These are phyloP conservation scores for Zaprionus capensis DNA, from an alignment of 1,140 invertebrate species.

Conservation along the genomic window DNA sequence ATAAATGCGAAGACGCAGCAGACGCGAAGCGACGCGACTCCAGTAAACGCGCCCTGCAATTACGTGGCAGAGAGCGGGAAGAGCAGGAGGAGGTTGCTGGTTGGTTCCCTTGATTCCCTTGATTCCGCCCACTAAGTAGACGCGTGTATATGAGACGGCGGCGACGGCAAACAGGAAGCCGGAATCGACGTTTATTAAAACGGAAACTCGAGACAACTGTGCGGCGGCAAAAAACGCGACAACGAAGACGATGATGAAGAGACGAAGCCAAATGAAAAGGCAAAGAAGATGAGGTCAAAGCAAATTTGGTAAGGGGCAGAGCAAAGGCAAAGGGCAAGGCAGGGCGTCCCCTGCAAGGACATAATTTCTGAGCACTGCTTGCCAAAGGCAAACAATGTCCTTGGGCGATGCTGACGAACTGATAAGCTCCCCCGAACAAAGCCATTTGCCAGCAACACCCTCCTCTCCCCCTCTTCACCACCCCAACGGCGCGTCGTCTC, in stretches of 20 bases:
- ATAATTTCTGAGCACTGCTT: slow-evolving; percentile 60
- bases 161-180: slow-evolving; percentile 77
- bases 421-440: slow-evolving; percentile 25
- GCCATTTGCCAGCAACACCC: neutral
- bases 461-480: neutral
- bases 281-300: slow-evolving; percentile 2
- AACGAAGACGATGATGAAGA: slow-evolving; percentile 26
- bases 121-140: slow-evolving; percentile 23
- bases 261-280: slow-evolving; percentile 51
- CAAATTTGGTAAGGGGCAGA: neutral
- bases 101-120: too few relatives aligned
- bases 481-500: neutral
- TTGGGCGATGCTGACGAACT: slow-evolving; percentile 54
- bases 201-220: slow-evolving; percentile 81
- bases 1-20: slow-evolving; percentile 75
- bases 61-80: slow-evolving; percentile 25
- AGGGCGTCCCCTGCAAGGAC: slow-evolving; percentile 27
- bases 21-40: slow-evolving; percentile 23
- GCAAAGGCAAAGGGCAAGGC: neutral
- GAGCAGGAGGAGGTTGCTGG: too few relatives aligned
- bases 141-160: slow-evolving; percentile 42
- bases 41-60: slow-evolving; percentile 58
- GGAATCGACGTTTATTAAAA: slow-evolving; percentile 83
- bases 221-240: slow-evolving; percentile 54
- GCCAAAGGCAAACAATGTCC: slow-evolving; percentile 58